Base-by-base conservation (phyloP, 2,113 vertebrate genomes). In the Grammatotria lemairii region DNA sequence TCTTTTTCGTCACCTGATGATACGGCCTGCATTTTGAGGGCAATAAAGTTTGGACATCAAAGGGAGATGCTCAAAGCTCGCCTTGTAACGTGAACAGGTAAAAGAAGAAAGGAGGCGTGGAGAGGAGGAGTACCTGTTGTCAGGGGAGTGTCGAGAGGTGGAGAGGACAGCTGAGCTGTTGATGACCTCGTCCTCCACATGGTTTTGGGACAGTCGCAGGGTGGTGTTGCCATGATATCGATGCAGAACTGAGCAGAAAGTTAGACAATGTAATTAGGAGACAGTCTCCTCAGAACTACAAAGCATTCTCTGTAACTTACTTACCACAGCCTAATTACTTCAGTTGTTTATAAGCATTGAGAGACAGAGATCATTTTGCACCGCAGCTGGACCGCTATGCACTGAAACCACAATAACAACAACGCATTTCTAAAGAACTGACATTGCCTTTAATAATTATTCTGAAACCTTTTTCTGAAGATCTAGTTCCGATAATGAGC, bases 161-260 rank as follows among this genome's bases (percentile, higher is more conserved):
- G 96, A 95, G 86, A 97, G 94, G 68, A 95, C 82, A 1, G 93
- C 83, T 0, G 97, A 96, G 45, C 89, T 90, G 88, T 51, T 96
- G 90, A 96, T 86, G 81, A 97, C 92, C 80, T 97, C 96, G n/a
- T 96, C 96, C 78, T 97, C 96, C 42, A 96, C 95, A 14, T 96
- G 94, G 83, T 88, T 94, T 91, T 95, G 96, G 3, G 96, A 82
- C 19, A 97, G 93, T 14, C 97, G 94, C 78, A 97, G 92, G 3
- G 94, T 81, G 21, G 33, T 75, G 85, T 70, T 95, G 47, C 90
- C 94, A 86, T 97, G 90, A 82, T 65, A 97, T 19, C 96, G 95
- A 89, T 95, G 94, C 21, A 96, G 87, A 75, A 93, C 96, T 97
- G 87, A 21, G 58, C 5, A 79, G 8, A 45, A 75, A 55, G 53